Evolutionary conservation across 1,140 invertebrate species (phyloP).

Genomic region (Halesus radiatus): DNA sequence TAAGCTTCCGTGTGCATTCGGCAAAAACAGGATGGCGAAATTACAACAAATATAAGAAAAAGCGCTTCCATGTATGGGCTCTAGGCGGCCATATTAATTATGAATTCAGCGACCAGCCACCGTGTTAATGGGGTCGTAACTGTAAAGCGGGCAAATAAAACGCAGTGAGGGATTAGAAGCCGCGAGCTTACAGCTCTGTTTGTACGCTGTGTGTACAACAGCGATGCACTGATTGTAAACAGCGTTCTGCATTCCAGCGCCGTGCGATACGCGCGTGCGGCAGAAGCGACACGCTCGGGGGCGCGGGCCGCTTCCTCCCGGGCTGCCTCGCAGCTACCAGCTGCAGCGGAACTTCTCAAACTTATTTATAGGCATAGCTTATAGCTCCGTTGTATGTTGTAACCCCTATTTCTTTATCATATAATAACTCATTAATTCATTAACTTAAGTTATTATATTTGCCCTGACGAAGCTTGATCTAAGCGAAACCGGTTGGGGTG

Average conservation of each 20-base stretch:
- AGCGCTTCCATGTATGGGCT: too few species aligned
- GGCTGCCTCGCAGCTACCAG: not conserved
- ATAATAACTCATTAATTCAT: too few species aligned
- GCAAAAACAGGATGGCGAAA: too few species aligned
- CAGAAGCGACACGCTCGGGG: conserved; percentile 12
- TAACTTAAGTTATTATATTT: too few species aligned
- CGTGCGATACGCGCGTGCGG: not conserved
- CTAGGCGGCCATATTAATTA: too few species aligned
- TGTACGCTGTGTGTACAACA: conserved; percentile 2
- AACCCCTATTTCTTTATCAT: too few species aligned
- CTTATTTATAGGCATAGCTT: not conserved
- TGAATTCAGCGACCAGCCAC: not conserved
- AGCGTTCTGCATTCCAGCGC: not conserved
- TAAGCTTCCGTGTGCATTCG: too few species aligned
- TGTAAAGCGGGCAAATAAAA: not conserved
- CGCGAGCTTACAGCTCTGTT: not conserved
- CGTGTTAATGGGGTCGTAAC: not conserved
- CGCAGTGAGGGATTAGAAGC: not conserved
- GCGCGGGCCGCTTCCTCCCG: not conserved
- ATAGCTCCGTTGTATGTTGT: too few species aligned
- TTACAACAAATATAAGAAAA: too few species aligned
- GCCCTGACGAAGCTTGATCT: too few species aligned
- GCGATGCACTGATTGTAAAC: conserved; percentile 31
- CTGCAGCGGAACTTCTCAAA: not conserved
- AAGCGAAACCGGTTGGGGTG: too few species aligned